A percentile compares a stretch with the other conserved stretches of the same genome.
Evolutionary conservation across 2,888 invertebrate genomes (phyloP).

Genomic region (Caenorhabditis sp.): DNA sequence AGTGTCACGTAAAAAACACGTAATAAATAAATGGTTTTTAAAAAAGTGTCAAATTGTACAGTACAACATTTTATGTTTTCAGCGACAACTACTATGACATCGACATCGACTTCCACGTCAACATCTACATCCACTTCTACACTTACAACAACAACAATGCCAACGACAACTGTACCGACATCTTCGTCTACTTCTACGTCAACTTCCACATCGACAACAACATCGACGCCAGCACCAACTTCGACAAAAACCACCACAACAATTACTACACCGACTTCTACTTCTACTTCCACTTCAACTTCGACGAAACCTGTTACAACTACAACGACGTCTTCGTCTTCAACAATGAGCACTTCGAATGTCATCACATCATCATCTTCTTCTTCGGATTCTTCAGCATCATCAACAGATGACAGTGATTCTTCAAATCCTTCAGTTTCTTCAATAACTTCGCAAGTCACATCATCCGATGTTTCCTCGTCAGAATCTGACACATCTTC

Average conservation of each 20-base stretch:
- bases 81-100: constrained; percentile 10
- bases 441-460: background rate
- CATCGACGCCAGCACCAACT: background rate
- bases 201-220: constrained; percentile 11
- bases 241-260: background rate
- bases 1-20: too few relatives aligned
- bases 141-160: constrained; percentile 11
- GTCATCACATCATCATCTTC: background rate
- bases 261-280: background rate
- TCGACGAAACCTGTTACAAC: background rate
- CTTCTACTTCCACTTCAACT: constrained; percentile 7
- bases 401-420: background rate
- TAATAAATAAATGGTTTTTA: too few relatives aligned
- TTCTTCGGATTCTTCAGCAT: background rate
- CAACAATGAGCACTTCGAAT: background rate
- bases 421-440: background rate
- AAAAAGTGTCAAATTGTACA: too few relatives aligned
- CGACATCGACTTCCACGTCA: constrained; percentile 2
- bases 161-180: constrained; percentile 11
- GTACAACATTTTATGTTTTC: background rate
- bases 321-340: constrained; percentile 7
- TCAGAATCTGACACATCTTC: constrained; percentile 2
- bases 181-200: constrained; percentile 6
- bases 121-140: constrained; percentile 1
- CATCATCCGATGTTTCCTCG: background rate